Evolutionary conservation across 1,140 invertebrate species (phyloP), one percentile per base, ranked within the genome.

Genomic region (Macrobrachium nipponense): DNA sequence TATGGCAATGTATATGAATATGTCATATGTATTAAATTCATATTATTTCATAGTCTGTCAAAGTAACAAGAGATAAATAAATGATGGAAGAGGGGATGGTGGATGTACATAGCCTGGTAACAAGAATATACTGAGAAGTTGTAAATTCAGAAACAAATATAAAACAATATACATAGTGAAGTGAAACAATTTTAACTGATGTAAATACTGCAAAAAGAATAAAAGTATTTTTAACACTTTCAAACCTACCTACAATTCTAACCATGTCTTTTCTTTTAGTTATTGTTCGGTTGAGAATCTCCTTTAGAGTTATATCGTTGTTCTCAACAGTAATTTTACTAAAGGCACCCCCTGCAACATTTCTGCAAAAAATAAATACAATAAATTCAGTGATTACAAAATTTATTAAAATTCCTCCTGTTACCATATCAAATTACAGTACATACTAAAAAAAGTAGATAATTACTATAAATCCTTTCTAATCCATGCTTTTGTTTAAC

Each of bases 311-410:
- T n/a, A 92, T 89, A 75, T 90, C 90, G 79, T 90, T 87, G 61
- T 87, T 90, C 18, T 91, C 90, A 14, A 92, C 90, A 79, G 91
- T 90, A 80, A 93, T 91, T 88, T 92, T 92, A 79, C 91, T 91
- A 87, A 92, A 92, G 11, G 91, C 91, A 85, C 91, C 90, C 76
- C 91, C 91, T 23, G 91, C 91, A 76, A 92, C 89, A 89, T 90
- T 90, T 82, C 84, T 86, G 84, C 10, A 86, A 86, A 43, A 20
- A 20, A 66, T 64, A 15, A 80, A n/a, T 27, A 27, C 61, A 18
- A 64, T 5, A 64, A 61, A 62, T 44, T 43, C 73, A 51, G 27
- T 36, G 10, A 75, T 6, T 43, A 51, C 44, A 20, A 20, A 72
- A 6, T 20, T 18, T 15, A 81, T 15, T 64, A 18, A 64, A n/a